Evolutionary conservation across 2,797 vertebrate species (phyloP), one percentile per base, ranked within the genome.

Genomic region (Pipistrellus kuhlii): DNA sequence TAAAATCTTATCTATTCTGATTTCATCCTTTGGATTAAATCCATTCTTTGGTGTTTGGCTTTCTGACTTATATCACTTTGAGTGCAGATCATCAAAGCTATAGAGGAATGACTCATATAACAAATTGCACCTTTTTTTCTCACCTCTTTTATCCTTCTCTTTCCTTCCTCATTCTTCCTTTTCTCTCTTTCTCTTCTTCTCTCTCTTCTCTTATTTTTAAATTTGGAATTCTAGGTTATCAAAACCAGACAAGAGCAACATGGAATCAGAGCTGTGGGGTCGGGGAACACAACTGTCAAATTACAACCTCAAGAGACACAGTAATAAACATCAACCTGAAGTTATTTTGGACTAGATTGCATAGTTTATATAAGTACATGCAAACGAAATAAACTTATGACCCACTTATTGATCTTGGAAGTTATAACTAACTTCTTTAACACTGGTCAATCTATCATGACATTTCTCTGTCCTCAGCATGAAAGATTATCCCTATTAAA

Each of bases 311-410:
- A 23, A 69, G 91, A 75, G 90, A 90, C 30, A 87, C 6, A 8
- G 27, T 93, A 75, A 81, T 91, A 88, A 88, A 84, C 48, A 81
- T 85, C 81, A 57, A 59, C 78, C 83, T 96, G 82, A 92, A 64
- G 72, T 88, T 94, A 72, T 48, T 94, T 81, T 27, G 86, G 46
- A 81, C 53, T 46, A 57, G 82, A 76, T 83, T 95, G 68, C 8
- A 1, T 25, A 46, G 48, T 69, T 93, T 84, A 89, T 86, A 89
- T 0, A 93, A 77, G 80, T 46, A 62, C 72, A 78, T 89, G 85
- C 38, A 95, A 94, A 93, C 41, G 6, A 96, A 93, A 95, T 97
- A 93, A 95, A 92, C 51, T 64, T 64, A 53, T 77, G 94, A 91
- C 59, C 73, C 71, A 76, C 53, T 94, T 86, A 93, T 78, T 93